Base-by-base conservation (phyloP, 1,140 invertebrate genomes). In the Drosophila elegans region DNA sequence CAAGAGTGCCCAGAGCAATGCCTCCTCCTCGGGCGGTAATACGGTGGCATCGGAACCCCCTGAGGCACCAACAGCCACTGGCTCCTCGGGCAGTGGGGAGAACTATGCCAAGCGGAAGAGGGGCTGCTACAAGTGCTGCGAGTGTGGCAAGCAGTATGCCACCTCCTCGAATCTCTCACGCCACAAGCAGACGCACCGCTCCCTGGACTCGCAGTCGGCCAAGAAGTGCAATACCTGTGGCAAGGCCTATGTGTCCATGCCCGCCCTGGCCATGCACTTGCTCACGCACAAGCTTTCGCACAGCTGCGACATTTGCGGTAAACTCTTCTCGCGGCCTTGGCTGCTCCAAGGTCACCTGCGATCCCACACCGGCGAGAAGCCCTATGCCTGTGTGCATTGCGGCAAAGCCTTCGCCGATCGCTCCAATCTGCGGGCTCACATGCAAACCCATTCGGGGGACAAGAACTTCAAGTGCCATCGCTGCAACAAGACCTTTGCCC, bases 211-310 rank as follows among this genome's bases (percentile, higher is more conserved):
- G 0, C 95, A 97, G 69, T 96, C 96, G 62, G 98, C 98, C 3
- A 98, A 98, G 92, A 97, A 97, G 83, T 99, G 98, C 93, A 95
- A 96, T 63, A 97, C 97, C 44, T 99, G 98, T 91, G 97, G 97
- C 60, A 98, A 99, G 92, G 96, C 97, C 0, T 99, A 99, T 93
- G 98, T 99, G 11, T 97, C 96, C 74, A 99, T 99, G 98, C 98
- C 98, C 0, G 98, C 98, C 1, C 93, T 99, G 48, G 97, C 98
- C 11, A 99, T 99, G 98, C 98, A 99, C 93, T 94, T 99, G 46
- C 94, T 99, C 13, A 99, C 98, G 93, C 98, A 95, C 93, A 98
- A 95, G 94, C 95, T 94, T 93, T 96, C 97, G 62, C 98, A 98
- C 91, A 97, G 96, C 78, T 99, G 98, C 93, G 95, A 95, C 27